Base-by-base conservation (phyloP, 2,113 vertebrate genomes). In the Amazona guildingii region DNA sequence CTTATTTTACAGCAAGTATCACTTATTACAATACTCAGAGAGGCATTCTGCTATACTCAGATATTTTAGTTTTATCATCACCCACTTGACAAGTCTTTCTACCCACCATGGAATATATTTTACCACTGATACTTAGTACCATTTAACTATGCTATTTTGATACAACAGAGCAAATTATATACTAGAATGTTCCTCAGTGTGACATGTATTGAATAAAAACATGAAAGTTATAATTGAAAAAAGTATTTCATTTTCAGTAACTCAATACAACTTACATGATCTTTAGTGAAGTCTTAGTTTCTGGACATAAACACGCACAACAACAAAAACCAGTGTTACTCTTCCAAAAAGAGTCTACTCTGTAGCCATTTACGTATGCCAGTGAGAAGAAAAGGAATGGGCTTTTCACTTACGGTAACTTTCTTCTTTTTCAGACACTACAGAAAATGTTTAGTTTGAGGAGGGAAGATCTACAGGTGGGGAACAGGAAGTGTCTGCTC, bases 91-190 rank as follows among this genome's bases (percentile, higher is more conserved):
- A 66, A 96, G 49, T 66, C 52, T 54, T 96, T 43, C 37, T 80
- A 51, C 28, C 21, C 35, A 63, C 20, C 6, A 68, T 9, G 21
- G 52, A 57, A 77, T 61, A 89, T 13, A 43, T 62, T 90, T 92
- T 84, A 74, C 21, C 44, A 37, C 10, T 91, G 51, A 90, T 72
- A 76, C 27, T 76, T 92, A 91, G 43, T 69, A 88, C 41, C 31
- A 87, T 83, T 92, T 82, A 96, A 91, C 74, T 39, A 80, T 64
- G 62, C 63, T 75, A 89, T 61, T 78, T 73, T 92, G 49, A 86
- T 21, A 88, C 3, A 87, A 59, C 37, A 86, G 37, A 94, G 54
- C 17, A 89, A 62, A 85, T 59, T 18, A 28, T 55, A 82, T 52
- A 59, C 27, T 28, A 59, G 63, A 95, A 79, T 79, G 73, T 94